A percentile compares a stretch with the other conserved stretches of the same genome.
Evolutionary conservation across 2,888 invertebrate genomes (phyloP).

Genomic region (Nymphalis polychloros): DNA sequence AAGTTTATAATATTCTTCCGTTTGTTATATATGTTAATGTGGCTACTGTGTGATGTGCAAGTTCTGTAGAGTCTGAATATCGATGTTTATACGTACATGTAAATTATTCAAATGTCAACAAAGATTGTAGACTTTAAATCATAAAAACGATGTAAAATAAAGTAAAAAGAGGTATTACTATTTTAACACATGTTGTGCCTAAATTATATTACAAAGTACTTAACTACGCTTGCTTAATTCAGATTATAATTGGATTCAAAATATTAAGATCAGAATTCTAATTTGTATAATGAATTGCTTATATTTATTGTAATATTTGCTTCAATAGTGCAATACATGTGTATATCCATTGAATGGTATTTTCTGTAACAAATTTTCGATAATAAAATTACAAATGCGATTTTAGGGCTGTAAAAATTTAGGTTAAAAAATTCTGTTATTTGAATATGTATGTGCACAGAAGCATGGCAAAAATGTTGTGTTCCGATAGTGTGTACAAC

Average conservation of each 20-base stretch:
- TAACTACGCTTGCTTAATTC: constrained; percentile 42
- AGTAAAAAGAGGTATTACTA: constrained; percentile 25
- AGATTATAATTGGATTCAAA: constrained; percentile 31
- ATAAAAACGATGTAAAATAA: constrained; percentile 7
- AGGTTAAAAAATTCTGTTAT: constrained; percentile 63
- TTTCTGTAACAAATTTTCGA: constrained; percentile 57
- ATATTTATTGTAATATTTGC: constrained; percentile 35
- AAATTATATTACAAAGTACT: constrained; percentile 48
- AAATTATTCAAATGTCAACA: constrained; percentile 32
- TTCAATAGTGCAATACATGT: constrained; percentile 73
- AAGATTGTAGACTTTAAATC: constrained; percentile 30
- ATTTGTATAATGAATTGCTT: constrained; percentile 28
- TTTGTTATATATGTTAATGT: constrained; percentile 22
- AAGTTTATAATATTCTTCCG: constrained; percentile 20
- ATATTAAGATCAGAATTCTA: constrained; percentile 26
- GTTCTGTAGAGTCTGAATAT: constrained; percentile 29
- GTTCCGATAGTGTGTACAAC: constrained; percentile 69
- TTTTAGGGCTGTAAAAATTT: constrained; percentile 72
- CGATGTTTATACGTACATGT: constrained; percentile 25
- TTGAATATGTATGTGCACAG: constrained; percentile 54
- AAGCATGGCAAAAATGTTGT: constrained; percentile 61
- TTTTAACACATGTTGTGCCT: constrained; percentile 47
- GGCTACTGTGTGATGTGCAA: constrained; percentile 19
- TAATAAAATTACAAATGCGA: constrained; percentile 39
- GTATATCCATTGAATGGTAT: constrained; percentile 65